phyloP scores from a whole-genome alignment of 1,140 invertebrate genomes.

The Camponotus vicinus region DNA sequence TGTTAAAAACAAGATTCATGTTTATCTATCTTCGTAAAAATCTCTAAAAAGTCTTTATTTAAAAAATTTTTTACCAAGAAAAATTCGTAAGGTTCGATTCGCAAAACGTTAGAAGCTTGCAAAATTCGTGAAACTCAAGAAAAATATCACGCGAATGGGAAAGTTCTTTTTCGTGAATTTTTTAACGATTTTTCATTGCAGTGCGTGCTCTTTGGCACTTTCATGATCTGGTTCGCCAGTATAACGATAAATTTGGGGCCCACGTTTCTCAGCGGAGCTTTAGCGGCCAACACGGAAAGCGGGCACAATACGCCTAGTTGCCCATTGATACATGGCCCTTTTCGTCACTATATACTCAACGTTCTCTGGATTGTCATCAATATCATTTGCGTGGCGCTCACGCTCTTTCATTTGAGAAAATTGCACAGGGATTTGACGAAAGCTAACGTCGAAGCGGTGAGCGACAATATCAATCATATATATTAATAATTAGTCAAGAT shows the following conservation, averaged over 20 bases:
- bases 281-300: constrained; percentile 93
- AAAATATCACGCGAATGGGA: neutral
- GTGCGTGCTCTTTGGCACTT: constrained; percentile 96
- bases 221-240: constrained; percentile 97
- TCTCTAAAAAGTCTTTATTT: neutral
- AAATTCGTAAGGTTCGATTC: neutral
- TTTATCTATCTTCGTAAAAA: neutral
- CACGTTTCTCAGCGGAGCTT: constrained; percentile 94
- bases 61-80: neutral
- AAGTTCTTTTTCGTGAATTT: neutral
- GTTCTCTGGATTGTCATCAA: constrained; percentile 96
- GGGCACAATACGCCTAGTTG: constrained; percentile 92
- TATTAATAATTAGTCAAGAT: neutral
- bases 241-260: constrained; percentile 97
- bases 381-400: constrained; percentile 94
- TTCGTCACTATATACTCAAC: constrained; percentile 95
- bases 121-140: neutral
- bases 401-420: constrained; percentile 93
- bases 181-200: constrained; percentile 82
- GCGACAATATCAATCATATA: constrained; percentile 61
- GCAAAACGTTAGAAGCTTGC: neutral
- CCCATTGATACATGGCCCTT: constrained; percentile 92
- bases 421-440: constrained; percentile 94
- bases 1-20: neutral
- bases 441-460: constrained; percentile 89